Evolutionary conservation across 1,140 invertebrate genomes (phyloP).

Genomic region (Dolichoris vasculosae): DNA sequence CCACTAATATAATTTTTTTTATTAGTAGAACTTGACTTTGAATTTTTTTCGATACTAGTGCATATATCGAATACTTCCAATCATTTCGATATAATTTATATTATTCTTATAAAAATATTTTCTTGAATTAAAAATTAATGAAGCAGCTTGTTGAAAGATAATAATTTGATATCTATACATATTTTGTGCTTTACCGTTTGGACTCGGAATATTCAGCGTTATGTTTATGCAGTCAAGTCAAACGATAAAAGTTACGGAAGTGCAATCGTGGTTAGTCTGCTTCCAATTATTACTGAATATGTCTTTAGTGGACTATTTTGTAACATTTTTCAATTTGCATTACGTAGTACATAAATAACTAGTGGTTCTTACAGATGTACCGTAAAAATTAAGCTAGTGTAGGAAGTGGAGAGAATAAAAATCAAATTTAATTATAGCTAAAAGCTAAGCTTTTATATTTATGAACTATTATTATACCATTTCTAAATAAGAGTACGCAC

Average conservation of each 20-base stretch:
- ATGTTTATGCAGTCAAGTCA: background rate
- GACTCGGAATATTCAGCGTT: background rate
- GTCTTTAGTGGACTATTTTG: background rate
- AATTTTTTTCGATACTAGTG: too few relatives aligned
- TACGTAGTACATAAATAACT: background rate
- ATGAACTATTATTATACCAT: background rate
- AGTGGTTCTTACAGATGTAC: background rate
- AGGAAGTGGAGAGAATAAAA: background rate
- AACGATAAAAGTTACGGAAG: background rate
- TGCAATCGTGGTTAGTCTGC: background rate
- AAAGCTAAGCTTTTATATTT: background rate
- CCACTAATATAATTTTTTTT: too few relatives aligned
- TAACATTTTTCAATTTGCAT: background rate
- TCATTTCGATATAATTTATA: too few relatives aligned
- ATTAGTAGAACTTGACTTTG: too few relatives aligned
- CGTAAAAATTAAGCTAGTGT: background rate
- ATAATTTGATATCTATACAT: background rate
- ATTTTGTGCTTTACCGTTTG: background rate
- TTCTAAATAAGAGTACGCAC: background rate
- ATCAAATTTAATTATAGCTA: background rate
- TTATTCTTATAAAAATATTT: too few relatives aligned
- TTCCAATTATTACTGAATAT: background rate
- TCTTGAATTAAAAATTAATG: too few relatives aligned
- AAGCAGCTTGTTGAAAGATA: background rate
- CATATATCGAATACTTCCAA: too few relatives aligned